Evolutionary conservation across 2,797 vertebrate genomes (phyloP), one percentile per base, ranked within the genome.

Genomic region (Anomalospiza imberbis): DNA sequence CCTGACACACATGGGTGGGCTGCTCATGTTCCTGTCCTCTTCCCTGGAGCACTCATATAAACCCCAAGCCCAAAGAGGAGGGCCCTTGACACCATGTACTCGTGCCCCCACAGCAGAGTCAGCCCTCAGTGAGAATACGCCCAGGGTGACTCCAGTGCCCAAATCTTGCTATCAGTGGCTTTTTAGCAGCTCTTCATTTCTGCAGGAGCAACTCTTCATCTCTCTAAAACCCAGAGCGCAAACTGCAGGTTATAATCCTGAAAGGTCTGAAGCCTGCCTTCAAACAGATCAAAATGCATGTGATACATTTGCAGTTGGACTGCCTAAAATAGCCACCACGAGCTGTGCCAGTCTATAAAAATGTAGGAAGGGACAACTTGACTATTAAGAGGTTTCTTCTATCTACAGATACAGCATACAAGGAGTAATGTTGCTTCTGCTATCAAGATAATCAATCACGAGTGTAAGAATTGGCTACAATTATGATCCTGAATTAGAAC

Each of bases 91-190:
- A 3, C 44, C 7, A 0, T 17, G 21, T 38, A 60, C 19, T 54
- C 5, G 2, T 8, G 6, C 13, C 55, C 21, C 47, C 0, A 0
- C 22, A 85, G 74, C 70, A 79, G 6, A 54, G 15, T 15, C 48
- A 72, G 66, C 12, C 32, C 21, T 34, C 2, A 5, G 25, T 0
- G 0, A 75, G 13, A 68, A 17, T 25, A 36, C 0, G 6, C 26
- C 26, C 20, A 65, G 34, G 3, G 13, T 58, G n/a, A 84, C n/a
- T 68, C 58, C 2, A 1, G 31, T n/a, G 45, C 29, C 44, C 25
- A 75, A 65, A n/a, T 36, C 45, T 77, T 54, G 12, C 53, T 75
- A 40, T 50, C 28, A 32, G 55, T 2, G 4, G 32, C 26, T 21
- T 66, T 73, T 65, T 8, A 83, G 62, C 32, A 68, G 44, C 51